Conservation (phyloP, 2,797 vertebrate genomes). For the Sylvia borin region DNA sequence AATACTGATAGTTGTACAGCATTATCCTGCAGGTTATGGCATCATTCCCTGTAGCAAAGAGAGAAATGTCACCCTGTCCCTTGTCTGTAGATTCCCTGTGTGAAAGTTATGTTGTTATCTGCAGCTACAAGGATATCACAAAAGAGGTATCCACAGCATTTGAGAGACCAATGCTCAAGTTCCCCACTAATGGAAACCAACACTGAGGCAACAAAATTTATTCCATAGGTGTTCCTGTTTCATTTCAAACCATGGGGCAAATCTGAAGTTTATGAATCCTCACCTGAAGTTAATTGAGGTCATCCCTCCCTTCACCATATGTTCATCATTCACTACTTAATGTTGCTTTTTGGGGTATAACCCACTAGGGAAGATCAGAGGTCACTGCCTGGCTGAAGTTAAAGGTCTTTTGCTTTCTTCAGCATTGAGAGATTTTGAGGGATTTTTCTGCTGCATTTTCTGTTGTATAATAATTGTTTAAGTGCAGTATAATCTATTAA, state of each 20-base stretch:
- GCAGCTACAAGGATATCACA: background rate
- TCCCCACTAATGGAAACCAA: background rate
- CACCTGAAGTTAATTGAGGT: background rate
- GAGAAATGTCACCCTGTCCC: background rate
- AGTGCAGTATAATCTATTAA: background rate
- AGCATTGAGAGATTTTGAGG: fast-evolving
- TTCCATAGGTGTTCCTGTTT: background rate
- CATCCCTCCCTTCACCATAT: background rate
- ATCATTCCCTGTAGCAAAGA: background rate
- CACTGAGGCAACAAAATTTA: background rate
- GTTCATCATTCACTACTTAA: background rate
- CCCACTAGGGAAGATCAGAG: background rate
- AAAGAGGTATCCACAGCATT: background rate
- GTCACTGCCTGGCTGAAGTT: background rate
- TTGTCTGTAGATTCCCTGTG: background rate
- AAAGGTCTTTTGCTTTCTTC: background rate
- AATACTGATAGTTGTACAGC: background rate
- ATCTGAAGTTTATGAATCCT: background rate
- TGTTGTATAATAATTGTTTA: background rate
- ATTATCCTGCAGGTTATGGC: background rate
- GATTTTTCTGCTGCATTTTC: background rate
- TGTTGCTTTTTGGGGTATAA: background rate
- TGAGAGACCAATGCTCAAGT: background rate
- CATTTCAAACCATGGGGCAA: background rate
- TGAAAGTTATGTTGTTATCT: background rate